Evolutionary conservation across 2,888 invertebrate species (phyloP), one percentile per base, ranked within the genome.

Genomic region (Synanthedon formicaeformis): DNA sequence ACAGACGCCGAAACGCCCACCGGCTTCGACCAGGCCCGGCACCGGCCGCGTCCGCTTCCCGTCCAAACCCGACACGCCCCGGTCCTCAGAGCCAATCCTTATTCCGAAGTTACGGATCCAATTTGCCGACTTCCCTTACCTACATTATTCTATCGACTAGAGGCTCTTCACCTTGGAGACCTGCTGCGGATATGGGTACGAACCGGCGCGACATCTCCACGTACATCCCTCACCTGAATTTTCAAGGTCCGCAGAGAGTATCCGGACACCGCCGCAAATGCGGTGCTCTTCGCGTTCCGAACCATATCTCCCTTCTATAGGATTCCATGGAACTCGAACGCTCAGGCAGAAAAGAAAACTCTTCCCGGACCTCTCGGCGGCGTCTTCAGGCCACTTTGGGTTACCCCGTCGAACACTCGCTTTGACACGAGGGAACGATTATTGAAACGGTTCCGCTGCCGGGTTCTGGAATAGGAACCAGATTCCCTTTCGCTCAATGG

Each of bases 101-200:
- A 48, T 48, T 48, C 48, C 48, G 14, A 48, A 48, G 48, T 48
- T 48, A 48, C 48, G 48, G 48, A 48, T 48, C 48, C 48, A 48
- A 48, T 48, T 48, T 48, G 48, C 48, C 48, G 48, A 48, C 48
- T 48, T 48, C 48, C 48, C 48, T 48, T 48, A 48, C 48, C 48
- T 48, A 48, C 48, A 48, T 48, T 48, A 48, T 48, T 48, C 48
- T 48, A 48, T 48, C 48, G 48, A 48, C 48, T 48, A 48, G 48
- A 48, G 48, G 48, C 48, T 14, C 48, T 48, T 48, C 16, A 48
- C 48, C 48, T 48, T 48, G 48, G 48, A 48, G 48, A 48, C 48
- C 48, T 48, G 14, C 48, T 48, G 13, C 16, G 48, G 48, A 48
- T 13, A 13, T 48, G 48, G 13, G 48, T 48, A 16, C 48, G 13